Conservation (phyloP, 1,140 invertebrate genomes). For the Elymnias hypermnestra region DNA sequence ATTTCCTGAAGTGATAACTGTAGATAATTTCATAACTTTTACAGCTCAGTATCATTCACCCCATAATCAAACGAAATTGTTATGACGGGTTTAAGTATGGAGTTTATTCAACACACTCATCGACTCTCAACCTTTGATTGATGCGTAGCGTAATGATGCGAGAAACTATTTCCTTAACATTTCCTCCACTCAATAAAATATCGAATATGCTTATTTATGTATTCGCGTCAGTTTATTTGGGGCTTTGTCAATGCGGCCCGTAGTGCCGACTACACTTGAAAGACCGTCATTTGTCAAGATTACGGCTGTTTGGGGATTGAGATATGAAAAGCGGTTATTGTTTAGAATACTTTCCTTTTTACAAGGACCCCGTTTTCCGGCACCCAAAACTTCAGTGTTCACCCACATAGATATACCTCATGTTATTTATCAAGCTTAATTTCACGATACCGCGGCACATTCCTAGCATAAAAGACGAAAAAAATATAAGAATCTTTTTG, state of each 20-base stretch:
- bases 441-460: conserved; percentile 20
- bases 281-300: conserved; percentile 74
- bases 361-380: conserved; percentile 33
- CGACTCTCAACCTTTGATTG: conserved; percentile 52
- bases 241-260: conserved; percentile 65
- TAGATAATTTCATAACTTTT: too few species aligned
- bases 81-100: conserved; percentile 4
- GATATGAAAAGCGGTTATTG: conserved; percentile 70
- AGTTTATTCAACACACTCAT: conserved; percentile 22
- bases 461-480: conserved; percentile 9
- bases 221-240: conserved; percentile 65
- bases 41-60: too few species aligned
- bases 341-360: conserved; percentile 67
- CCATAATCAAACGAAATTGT: conserved; percentile 9
- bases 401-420: conserved; percentile 26
- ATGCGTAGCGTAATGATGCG: conserved; percentile 68
- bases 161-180: conserved; percentile 71
- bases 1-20: too few species aligned
- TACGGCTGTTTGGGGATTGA: conserved; percentile 67
- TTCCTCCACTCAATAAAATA: conserved; percentile 74
- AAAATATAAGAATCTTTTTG: too few species aligned
- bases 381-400: conserved; percentile 17
- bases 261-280: conserved; percentile 62
- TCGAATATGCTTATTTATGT: conserved; percentile 72
- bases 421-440: conserved; percentile 32